Conservation (phyloP, 1,140 invertebrate species). For the Papilio aristodemus region DNA sequence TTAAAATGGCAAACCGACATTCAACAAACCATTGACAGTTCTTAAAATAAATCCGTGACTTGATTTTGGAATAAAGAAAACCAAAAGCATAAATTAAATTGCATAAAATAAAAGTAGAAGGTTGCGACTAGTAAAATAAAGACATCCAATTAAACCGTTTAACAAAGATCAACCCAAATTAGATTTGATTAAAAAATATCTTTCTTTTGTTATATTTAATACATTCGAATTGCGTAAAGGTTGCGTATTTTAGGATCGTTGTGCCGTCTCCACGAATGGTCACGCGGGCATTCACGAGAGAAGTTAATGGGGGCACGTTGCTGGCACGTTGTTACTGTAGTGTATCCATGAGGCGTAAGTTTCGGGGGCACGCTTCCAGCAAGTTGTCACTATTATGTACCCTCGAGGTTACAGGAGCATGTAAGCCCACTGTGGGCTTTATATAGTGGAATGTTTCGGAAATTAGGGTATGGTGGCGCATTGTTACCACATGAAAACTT, state of each 20-base stretch:
- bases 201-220: background rate
- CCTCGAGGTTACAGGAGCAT: too few species aligned
- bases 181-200: background rate
- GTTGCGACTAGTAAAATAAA: background rate
- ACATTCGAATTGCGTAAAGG: background rate
- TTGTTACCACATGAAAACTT: too few species aligned
- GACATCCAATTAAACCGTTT: background rate
- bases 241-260: background rate
- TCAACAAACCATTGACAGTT: too few species aligned
- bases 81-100: background rate
- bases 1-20: too few species aligned
- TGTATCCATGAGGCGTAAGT: background rate
- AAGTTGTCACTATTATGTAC: too few species aligned
- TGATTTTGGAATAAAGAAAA: background rate
- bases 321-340: background rate
- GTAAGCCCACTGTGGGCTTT: too few species aligned
- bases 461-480: too few species aligned
- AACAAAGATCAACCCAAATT: background rate
- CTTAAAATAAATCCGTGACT: too few species aligned
- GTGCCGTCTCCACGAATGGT: background rate
- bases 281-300: background rate
- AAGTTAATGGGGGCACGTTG: background rate
- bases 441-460: too few species aligned
- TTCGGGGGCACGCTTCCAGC: too few species aligned
- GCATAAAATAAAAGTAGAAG: background rate